Percentiles rank a stretch among this genome's conserved stretches.
Evolutionary conservation across 2,797 vertebrate genomes (phyloP).

Genomic region (Acanthurus leucopareius): DNA sequence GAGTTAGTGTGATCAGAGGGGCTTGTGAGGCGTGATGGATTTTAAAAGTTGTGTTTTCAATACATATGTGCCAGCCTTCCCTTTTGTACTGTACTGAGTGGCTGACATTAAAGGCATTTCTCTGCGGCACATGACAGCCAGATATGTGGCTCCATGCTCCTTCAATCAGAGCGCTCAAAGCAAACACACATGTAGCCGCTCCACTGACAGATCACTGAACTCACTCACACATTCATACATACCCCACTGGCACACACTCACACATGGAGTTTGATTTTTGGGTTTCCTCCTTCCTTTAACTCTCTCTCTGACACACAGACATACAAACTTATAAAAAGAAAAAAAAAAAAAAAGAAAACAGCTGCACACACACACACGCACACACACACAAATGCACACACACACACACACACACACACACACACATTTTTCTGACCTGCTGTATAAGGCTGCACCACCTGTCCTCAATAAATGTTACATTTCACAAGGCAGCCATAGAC

Average conservation of each 20-base stretch:
- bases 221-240: constrained; percentile 61
- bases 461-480: constrained; percentile 71
- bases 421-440: constrained; percentile 38
- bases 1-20: constrained; percentile 57
- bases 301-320: constrained; percentile 45
- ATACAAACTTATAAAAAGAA: constrained; percentile 22
- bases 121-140: constrained; percentile 75
- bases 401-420: neutral
- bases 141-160: constrained; percentile 74
- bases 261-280: constrained; percentile 46
- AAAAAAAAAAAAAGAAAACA: constrained; percentile 44
- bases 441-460: constrained; percentile 60
- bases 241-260: constrained; percentile 59
- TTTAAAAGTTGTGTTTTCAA: constrained; percentile 69
- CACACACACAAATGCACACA: neutral
- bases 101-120: constrained; percentile 80
- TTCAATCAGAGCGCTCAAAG: constrained; percentile 79
- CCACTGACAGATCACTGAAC: constrained; percentile 71
- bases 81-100: constrained; percentile 64
- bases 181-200: constrained; percentile 77
- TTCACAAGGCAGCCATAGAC: constrained; percentile 60
- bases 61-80: constrained; percentile 61
- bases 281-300: constrained; percentile 27
- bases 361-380: constrained; percentile 9
- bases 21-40: constrained; percentile 52